phyloP scores from a whole-genome alignment of 2,113 vertebrate species.

The Brienomyrus brachyistius region DNA sequence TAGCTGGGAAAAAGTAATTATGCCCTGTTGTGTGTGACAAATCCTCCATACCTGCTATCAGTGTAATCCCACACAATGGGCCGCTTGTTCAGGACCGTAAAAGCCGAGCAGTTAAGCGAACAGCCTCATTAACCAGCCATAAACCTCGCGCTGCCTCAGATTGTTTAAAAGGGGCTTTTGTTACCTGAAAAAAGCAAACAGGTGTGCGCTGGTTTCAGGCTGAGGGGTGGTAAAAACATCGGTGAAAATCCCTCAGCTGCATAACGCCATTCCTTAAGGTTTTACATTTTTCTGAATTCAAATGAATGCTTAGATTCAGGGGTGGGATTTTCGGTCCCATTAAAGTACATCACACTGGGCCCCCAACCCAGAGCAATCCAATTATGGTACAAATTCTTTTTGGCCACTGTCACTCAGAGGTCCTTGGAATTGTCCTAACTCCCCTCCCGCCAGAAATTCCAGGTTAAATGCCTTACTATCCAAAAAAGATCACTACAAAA shows the following conservation, averaged over 20 bases:
- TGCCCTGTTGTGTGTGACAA: slow-evolving; percentile 32
- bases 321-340: not conserved
- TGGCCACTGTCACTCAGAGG: not conserved
- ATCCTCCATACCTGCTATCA: slow-evolving; percentile 34
- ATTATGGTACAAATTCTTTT: not conserved
- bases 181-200: slow-evolving; percentile 28
- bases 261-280: not conserved
- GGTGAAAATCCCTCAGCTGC: not conserved
- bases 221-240: not conserved
- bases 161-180: slow-evolving; percentile 27
- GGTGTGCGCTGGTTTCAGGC: not conserved
- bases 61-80: slow-evolving; percentile 31
- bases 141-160: slow-evolving; percentile 24
- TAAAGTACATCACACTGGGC: not conserved
- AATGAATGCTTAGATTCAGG: not conserved
- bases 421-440: not conserved
- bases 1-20: slow-evolving; percentile 38
- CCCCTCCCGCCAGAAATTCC: not conserved
- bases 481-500: not conserved
- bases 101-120: slow-evolving; percentile 29
- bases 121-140: slow-evolving; percentile 25
- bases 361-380: not conserved
- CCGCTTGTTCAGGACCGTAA: slow-evolving; percentile 26
- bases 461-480: not conserved
- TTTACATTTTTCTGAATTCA: not conserved